Conservation (phyloP, 2,888 invertebrate genomes). For the Miltochrista miniata region DNA sequence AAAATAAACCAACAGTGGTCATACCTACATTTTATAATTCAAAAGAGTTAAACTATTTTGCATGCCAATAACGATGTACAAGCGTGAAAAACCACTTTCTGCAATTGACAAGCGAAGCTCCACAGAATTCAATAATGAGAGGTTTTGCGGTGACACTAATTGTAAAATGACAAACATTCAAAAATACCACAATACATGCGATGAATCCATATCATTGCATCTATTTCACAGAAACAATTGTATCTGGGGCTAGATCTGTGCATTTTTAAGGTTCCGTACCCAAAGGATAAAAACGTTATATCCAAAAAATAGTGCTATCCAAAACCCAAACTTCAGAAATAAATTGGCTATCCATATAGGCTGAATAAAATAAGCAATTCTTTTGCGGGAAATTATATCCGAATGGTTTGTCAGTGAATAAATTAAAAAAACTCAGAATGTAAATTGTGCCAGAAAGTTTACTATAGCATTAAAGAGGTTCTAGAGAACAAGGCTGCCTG, state of each 20-base stretch:
- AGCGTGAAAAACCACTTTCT: conserved; percentile 25
- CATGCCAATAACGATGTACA: conserved; percentile 38
- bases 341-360: too few relatives aligned
- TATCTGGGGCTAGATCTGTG: conserved; percentile 18
- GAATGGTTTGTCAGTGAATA: too few relatives aligned
- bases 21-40: conserved; percentile 15
- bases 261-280: conserved; percentile 22
- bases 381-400: too few relatives aligned
- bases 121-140: conserved; percentile 39
- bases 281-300: too few relatives aligned
- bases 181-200: background rate
- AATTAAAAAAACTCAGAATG: too few relatives aligned
- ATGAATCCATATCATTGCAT: conserved; percentile 6
- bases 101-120: conserved; percentile 28
- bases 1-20: conserved; percentile 1
- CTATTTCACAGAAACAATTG: conserved; percentile 24
- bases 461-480: too few relatives aligned
- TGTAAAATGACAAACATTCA: conserved; percentile 19
- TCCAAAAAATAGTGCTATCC: too few relatives aligned
- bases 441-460: too few relatives aligned
- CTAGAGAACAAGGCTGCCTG: too few relatives aligned
- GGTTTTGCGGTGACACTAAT: conserved; percentile 27
- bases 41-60: conserved; percentile 41
- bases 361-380: too few relatives aligned
- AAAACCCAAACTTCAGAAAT: too few relatives aligned